Evolutionary conservation across 1,140 invertebrate species (phyloP).

Genomic region (Drosophila truncata): DNA sequence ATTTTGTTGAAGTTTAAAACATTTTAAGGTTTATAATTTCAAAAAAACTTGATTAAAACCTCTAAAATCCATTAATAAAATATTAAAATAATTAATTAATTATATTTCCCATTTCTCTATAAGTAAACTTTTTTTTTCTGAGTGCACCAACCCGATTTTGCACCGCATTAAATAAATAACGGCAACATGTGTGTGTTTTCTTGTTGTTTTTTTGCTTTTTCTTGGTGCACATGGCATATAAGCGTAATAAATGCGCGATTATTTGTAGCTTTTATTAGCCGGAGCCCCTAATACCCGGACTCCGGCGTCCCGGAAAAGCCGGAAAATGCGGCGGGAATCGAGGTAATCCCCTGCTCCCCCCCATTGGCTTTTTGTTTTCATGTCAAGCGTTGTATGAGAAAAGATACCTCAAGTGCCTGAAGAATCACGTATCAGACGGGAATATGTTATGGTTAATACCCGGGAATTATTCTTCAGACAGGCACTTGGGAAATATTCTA

Average conservation of each 20-base stretch:
- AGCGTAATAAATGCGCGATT: constrained; percentile 75
- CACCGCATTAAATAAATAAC: constrained; percentile 35
- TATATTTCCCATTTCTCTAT: neutral
- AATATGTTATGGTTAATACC: constrained; percentile 63
- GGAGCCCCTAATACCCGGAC: constrained; percentile 51
- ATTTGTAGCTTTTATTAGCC: constrained; percentile 78
- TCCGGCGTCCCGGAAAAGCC: constrained; percentile 22
- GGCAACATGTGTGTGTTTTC: constrained; percentile 35
- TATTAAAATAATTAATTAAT: neutral
- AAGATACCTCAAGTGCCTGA: constrained; percentile 40
- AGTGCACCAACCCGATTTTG: neutral
- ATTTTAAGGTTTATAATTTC: too few relatives aligned
- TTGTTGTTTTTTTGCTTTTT: neutral
- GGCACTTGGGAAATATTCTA: neutral
- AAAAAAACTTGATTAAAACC: too few relatives aligned
- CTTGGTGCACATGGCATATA: constrained; percentile 30
- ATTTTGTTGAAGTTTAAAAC: too few relatives aligned
- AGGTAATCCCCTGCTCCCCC: constrained; percentile 62
- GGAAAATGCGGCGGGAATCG: constrained; percentile 45
- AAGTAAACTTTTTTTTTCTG: neutral
- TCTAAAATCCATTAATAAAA: too few relatives aligned
- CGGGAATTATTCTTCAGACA: constrained; percentile 26
- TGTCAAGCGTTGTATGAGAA: constrained; percentile 50
- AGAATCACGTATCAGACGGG: constrained; percentile 40
- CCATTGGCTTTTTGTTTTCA: constrained; percentile 50